Base-by-base conservation (phyloP, 2,113 vertebrate species). In the Myotis yumanensis region DNA sequence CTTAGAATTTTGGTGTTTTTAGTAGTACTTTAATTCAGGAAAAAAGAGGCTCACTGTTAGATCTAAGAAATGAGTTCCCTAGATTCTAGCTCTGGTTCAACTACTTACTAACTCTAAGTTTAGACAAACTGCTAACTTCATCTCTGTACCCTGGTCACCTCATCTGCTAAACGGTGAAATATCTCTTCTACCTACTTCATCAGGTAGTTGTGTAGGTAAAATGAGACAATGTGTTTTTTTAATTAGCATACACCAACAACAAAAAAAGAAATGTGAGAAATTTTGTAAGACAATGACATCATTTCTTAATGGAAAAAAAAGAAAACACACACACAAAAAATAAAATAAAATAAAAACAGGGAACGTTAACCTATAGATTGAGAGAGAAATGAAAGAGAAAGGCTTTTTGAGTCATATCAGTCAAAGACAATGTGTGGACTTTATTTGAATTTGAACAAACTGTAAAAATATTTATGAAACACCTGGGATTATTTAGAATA, bases 231-330 rank as follows among this genome's bases (percentile, higher is more conserved):
- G 2, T 86, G 11, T 62, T 62, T n/a, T 64, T 80, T 52, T 35
- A 76, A 46, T 40, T 72, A 11, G 66, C 8, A 69, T 25, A 46
- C 48, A 12, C 40, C 90, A 7, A 11, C 64, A 90, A 66, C 43
- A 92, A 92, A 81, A 90, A 51, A 64, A 66, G 43, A 80, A 92
- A 62, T 48, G 32, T 79, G 30, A 76, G 59, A 76, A 69, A n/a
- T 54, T 84, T 82, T 68, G 25, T 68, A 69, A n/a, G 52, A 48
- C 12, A 88, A 62, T 48, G 28, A 37, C 12, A 59, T 57, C 11
- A 23, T 72, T 72, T 89, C 35, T 59, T 90, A 82, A 82, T 32
- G 64, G 11, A 3, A 32, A 28, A 84, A 22, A 76, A 22, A 48
- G 57, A 52, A 46, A 46, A 46, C 46, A 46, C 46, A 46, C 46